These are phyloP conservation scores for Tachyglossus aculeatus DNA, from an alignment of 2,797 vertebrate genomes.

Conservation along the genomic window DNA sequence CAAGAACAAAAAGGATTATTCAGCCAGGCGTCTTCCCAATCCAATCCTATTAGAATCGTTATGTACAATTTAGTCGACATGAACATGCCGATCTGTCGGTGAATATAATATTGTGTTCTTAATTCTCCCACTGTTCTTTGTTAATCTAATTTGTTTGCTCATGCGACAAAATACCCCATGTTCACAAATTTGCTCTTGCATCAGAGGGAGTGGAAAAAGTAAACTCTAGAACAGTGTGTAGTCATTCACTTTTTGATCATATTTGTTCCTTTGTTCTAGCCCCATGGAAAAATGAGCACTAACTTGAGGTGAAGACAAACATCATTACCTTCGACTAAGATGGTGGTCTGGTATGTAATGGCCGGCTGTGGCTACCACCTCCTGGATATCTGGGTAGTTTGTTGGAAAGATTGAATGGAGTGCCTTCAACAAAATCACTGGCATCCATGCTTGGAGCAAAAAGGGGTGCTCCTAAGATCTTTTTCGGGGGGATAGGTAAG, in stretches of 20 bases:
- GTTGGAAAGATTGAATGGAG: no score
- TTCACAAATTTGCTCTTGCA: constrained; percentile 58
- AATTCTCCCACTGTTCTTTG: constrained; percentile 37
- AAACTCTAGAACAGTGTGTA: constrained; percentile 33
- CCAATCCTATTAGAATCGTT: constrained; percentile 40
- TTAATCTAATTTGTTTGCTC: constrained; percentile 56
- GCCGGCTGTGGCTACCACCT: constrained; percentile 19
- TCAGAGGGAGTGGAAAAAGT: constrained; percentile 31
- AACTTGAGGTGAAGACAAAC: constrained; percentile 19
- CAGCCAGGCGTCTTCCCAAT: constrained; percentile 37
- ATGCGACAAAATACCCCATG: constrained; percentile 29
- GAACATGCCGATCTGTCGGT: constrained; percentile 36
- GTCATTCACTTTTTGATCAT: constrained; percentile 37
- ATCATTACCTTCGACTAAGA: constrained; percentile 14
- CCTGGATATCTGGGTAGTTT: not conserved
- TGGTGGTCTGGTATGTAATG: constrained; percentile 22
- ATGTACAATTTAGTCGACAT: constrained; percentile 40
- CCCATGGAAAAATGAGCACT: not conserved
- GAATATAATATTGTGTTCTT: constrained; percentile 54
- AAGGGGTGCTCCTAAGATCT: no score
- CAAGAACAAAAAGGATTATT: constrained; percentile 58
- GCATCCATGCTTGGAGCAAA: no score
- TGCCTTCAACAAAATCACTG: no score
- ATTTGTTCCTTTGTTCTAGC: constrained; percentile 23
- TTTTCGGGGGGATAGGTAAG: no score